Evolutionary conservation across 2,113 vertebrate genomes (phyloP).

Genomic region (Brachionichthys hirsutus): DNA sequence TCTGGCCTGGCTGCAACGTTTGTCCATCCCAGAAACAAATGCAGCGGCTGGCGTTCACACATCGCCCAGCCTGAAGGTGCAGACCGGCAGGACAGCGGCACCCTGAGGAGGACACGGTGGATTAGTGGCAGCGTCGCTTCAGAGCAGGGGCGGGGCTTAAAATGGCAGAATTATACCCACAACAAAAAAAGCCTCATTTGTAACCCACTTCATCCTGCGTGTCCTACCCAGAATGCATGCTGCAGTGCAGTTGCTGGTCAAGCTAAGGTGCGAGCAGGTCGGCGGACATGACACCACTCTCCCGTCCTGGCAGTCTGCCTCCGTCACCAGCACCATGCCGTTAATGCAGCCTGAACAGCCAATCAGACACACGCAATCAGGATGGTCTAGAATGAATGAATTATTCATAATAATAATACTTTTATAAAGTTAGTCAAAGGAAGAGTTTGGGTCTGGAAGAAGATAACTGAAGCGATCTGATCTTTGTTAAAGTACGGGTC

Average conservation of each 20-base stretch:
- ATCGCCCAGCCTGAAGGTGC: constrained; percentile 76
- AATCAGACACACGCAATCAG: neutral
- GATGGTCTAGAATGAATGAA: neutral
- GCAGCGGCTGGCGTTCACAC: constrained; percentile 81
- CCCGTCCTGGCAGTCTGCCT: constrained; percentile 73
- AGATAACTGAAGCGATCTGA: too few species aligned
- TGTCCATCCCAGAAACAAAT: constrained; percentile 72
- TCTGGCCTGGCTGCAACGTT: constrained; percentile 70
- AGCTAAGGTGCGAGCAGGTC: constrained; percentile 78
- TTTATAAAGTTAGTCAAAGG: too few species aligned
- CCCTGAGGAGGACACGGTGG: constrained; percentile 64
- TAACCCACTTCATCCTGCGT: too few species aligned
- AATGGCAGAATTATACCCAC: too few species aligned
- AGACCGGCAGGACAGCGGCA: constrained; percentile 82
- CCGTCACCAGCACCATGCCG: constrained; percentile 73
- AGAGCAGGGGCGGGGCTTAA: too few species aligned
- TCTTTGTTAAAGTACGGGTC: neutral
- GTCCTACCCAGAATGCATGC: constrained; percentile 78
- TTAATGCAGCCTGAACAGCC: constrained; percentile 73
- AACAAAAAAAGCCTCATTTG: too few species aligned
- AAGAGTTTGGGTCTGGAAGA: too few species aligned
- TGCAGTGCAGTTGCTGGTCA: constrained; percentile 72
- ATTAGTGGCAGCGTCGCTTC: too few species aligned
- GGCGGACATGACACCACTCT: constrained; percentile 75
- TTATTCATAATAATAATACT: too few species aligned